A percentile compares a stretch with the other conserved stretches of the same genome.
phyloP scores from a whole-genome alignment of 2,113 vertebrate species.

The Scortum barcoo region DNA sequence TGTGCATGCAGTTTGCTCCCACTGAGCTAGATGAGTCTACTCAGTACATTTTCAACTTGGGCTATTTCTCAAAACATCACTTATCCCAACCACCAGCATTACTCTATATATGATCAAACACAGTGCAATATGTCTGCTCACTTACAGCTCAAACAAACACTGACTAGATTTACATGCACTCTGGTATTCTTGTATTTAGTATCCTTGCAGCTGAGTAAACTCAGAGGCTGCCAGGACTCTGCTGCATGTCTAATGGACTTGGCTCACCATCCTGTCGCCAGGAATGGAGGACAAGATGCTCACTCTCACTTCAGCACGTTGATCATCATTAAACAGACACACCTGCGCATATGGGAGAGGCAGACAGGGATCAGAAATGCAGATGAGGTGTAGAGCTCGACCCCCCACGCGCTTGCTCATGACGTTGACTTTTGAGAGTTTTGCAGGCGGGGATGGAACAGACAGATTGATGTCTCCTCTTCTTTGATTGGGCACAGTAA shows the following conservation, averaged over 20 bases:
- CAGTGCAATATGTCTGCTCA: not conserved
- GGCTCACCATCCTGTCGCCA: not conserved
- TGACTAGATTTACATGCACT: not conserved
- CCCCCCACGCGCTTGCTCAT: too few species aligned
- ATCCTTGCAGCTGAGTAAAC: conserved; percentile 3
- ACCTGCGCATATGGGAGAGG: too few species aligned
- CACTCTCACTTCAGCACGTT: too few species aligned
- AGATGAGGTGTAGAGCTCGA: too few species aligned
- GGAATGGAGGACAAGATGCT: not conserved
- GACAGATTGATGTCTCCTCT: too few species aligned
- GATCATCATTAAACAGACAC: too few species aligned
- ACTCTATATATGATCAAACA: not conserved
- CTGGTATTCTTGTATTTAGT: not conserved
- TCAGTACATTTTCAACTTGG: not conserved
- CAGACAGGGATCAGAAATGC: too few species aligned
- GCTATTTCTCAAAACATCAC: not conserved
- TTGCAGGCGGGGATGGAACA: too few species aligned
- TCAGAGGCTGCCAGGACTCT: not conserved
- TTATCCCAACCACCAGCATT: not conserved
- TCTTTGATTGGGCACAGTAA: too few species aligned
- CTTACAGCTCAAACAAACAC: not conserved
- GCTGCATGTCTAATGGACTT: not conserved
- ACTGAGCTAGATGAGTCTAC: not conserved
- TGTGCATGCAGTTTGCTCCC: not conserved
- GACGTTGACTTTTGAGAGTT: too few species aligned